Conservation (phyloP, 23 tunicate genomes). For the Halocynthia aurantium region DNA sequence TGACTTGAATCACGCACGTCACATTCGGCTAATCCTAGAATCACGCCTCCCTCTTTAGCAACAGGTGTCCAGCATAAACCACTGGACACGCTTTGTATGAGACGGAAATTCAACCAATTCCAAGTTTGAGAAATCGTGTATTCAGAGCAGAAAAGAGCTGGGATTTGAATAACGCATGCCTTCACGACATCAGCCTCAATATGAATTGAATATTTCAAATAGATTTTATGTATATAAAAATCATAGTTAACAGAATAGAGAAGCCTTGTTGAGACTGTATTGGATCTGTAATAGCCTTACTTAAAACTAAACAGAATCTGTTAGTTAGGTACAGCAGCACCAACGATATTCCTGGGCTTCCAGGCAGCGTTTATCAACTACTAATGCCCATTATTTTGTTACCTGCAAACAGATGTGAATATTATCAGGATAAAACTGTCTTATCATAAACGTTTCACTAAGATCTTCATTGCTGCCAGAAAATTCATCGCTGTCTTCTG, state of each 20-base stretch:
- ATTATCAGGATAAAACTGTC: conserved; percentile 8
- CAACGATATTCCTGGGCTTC: too few relatives aligned
- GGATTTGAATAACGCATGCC: not conserved
- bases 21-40: conserved; percentile 5
- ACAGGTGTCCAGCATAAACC: conserved; percentile 17
- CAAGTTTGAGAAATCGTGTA: conserved; percentile 1
- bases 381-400: not conserved
- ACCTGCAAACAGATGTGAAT: conserved; percentile 18
- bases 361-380: too few relatives aligned
- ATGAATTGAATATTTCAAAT: too few relatives aligned
- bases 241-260: too few relatives aligned
- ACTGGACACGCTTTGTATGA: conserved; percentile 15
- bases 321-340: too few relatives aligned
- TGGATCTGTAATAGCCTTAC: too few relatives aligned
- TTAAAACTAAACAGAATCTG: too few relatives aligned
- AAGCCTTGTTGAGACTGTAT: too few relatives aligned
- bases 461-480: not conserved
- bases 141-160: conserved; percentile 6
- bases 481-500: not conserved
- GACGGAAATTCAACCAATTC: conserved; percentile 11
- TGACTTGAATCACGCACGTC: not conserved
- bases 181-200: not conserved
- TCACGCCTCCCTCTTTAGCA: conserved; percentile 1
- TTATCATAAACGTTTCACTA: conserved; percentile 13
- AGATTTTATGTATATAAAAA: too few relatives aligned